These are phyloP conservation scores for Andrena haemorrhoa DNA, from an alignment of 2,888 invertebrate genomes.

Conservation along the genomic window DNA sequence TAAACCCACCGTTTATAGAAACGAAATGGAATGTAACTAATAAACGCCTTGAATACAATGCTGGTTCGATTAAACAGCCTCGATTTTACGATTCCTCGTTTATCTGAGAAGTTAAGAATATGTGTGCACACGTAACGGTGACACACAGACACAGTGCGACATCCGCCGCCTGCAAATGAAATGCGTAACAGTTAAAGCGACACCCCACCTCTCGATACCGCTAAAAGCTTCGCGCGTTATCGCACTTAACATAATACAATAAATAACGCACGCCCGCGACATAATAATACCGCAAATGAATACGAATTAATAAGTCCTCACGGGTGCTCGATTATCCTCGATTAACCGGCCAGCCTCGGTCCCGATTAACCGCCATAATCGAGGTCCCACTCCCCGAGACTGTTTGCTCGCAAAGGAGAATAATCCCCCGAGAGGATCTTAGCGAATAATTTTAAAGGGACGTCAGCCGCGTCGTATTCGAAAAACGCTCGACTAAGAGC, in stretches of 20 bases:
- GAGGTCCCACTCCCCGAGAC: slow-evolving; percentile 4
- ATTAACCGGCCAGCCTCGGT: slow-evolving; percentile 21
- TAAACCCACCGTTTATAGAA: no score
- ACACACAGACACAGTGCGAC: neutral
- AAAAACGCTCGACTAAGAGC: no score
- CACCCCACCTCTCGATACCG: neutral
- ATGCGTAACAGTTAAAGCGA: slow-evolving; percentile 6
- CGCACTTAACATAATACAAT: neutral
- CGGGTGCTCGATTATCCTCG: slow-evolving; percentile 9
- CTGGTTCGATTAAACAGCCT: slow-evolving; percentile 11
- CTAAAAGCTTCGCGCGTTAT: neutral
- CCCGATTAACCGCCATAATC: slow-evolving; percentile 14
- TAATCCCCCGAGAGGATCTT: slow-evolving; percentile 1
- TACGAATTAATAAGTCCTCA: slow-evolving; percentile 19
- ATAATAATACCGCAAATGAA: slow-evolving; percentile 5
- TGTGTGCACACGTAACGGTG: neutral
- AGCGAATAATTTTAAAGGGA: slow-evolving; percentile 1
- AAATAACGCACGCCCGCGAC: slow-evolving; percentile 9
- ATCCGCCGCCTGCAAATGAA: neutral
- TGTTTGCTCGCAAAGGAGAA: neutral
- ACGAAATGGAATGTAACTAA: neutral
- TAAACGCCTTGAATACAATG: neutral
- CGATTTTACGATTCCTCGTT: slow-evolving; percentile 28
- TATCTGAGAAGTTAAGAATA: slow-evolving; percentile 1
- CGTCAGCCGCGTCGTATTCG: neutral